Conservation (phyloP, 2,797 vertebrate genomes). For the Enteromius unitaeniatus region DNA sequence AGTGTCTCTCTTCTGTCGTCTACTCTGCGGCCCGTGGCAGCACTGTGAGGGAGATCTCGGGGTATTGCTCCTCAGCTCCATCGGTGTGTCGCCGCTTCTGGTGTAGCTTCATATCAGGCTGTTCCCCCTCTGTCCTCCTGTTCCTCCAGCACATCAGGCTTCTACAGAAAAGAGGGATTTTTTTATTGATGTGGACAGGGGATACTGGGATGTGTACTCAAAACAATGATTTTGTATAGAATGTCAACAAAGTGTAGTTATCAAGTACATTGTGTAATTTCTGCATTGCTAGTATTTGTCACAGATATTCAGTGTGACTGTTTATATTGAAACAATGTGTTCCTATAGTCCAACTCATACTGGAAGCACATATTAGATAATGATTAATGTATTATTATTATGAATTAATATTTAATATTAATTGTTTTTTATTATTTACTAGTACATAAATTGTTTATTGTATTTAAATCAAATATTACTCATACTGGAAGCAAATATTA, state of each 20-base stretch:
- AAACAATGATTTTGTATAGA: constrained; percentile 15
- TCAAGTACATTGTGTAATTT: constrained; percentile 3
- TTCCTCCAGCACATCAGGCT: constrained; percentile 59
- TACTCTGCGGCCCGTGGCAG: not conserved
- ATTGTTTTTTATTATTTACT: not conserved
- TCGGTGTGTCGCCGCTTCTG: constrained; percentile 60
- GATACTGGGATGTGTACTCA: not conserved
- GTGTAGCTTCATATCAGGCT: constrained; percentile 44
- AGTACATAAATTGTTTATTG: not conserved
- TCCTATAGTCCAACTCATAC: not conserved
- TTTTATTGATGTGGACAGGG: not conserved
- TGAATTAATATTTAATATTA: too few relatives aligned
- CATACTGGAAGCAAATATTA: not conserved
- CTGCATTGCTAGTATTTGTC: not conserved
- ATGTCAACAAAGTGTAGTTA: constrained; percentile 6
- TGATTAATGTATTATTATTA: not conserved
- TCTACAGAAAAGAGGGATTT: constrained; percentile 64
- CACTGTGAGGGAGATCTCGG: constrained; percentile 7
- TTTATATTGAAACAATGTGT: not conserved
- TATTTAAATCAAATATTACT: not conserved
- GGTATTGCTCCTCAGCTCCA: constrained; percentile 54
- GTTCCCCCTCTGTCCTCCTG: constrained; percentile 64
- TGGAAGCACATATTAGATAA: not conserved
- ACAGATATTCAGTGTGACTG: not conserved
- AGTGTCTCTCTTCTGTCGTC: constrained; percentile 20